Evolutionary conservation across 2,113 vertebrate genomes (phyloP), one percentile per base, ranked within the genome.

Genomic region (Xyliphius kryptos): DNA sequence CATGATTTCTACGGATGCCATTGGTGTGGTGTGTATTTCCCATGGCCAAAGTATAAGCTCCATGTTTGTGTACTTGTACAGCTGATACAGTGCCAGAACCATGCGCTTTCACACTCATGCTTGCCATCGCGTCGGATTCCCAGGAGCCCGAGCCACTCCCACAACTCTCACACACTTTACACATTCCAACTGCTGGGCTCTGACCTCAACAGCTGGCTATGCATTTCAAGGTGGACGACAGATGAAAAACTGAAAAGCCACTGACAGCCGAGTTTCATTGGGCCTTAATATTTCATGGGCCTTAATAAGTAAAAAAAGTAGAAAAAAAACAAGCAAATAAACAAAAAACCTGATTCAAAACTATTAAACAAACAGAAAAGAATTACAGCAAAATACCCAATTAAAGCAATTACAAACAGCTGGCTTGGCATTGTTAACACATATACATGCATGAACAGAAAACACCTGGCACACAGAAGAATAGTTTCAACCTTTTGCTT

Each of bases 131-230:
- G 36, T 56, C 32, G 20, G 44, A 68, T 68, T 65, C 70, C 51
- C 61, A 49, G 50, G 43, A 44, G n/a, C 32, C 40, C 41, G 70
- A 60, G 70, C 68, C 79, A 77, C 81, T 81, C 82, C 79, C 76
- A 78, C 74, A 69, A 74, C 80, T 83, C 81, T 72, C 80, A 78
- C 74, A 83, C 52, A 71, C 69, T 71, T 80, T 79, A 80, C 75
- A 82, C 80, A 83, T 83, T 83, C 81, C 75, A 67, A n/a, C 67
- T 67, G 46, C 73, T 71, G 71, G 81, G 83, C 82, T 56, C 82
- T 80, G 77, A 79, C n/a, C n/a, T n/a, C n/a, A n/a, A n/a, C n/a
- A n/a, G n/a, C n/a, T n/a, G n/a, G n/a, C n/a, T n/a, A n/a, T n/a
- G n/a, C n/a, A n/a, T n/a, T n/a, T n/a, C n/a, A n/a, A n/a, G n/a